Evolutionary conservation across 2,113 vertebrate species (phyloP), one percentile per base, ranked within the genome.

Genomic region (Strix aluco): DNA sequence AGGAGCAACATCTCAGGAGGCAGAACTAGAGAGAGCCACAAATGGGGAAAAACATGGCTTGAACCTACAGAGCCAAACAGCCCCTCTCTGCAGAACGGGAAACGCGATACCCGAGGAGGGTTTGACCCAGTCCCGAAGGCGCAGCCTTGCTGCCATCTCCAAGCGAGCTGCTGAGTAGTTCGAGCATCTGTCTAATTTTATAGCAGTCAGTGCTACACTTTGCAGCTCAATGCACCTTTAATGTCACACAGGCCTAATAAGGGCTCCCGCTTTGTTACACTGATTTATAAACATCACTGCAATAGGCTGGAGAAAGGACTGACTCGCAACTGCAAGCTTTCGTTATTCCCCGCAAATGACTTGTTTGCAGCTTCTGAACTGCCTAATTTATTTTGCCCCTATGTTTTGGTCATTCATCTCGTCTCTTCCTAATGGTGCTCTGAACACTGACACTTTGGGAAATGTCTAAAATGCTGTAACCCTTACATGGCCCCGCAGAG

Each of bases 321-420:
- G 66, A 42, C 61, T 91, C 30, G 0, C 73, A 88, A 88, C 69
- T 22, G 0, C 88, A 67, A 80, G 78, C 82, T 81, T 84, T 80
- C 57, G 9, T 57, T 92, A 59, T 30, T 89, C 91, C 67, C 91
- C 6, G 15, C 67, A 96, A 92, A 97, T 59, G 23, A 88, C 82
- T 87, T 81, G 40, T 93, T 88, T 86, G 89, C 74, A 69, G 80
- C 74, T 80, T 91, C 79, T 86, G 74, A 96, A 86, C 71, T 66
- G 81, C 52, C 94, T 88, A 96, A 96, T 97, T 96, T 93, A 92
- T 96, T 96, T 96, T 91, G 85, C 80, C 94, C 81, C 95, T 93
- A 18, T 5, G 13, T 94, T 95, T 78, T 93, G 90, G 74, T 78
- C 95, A 97, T 97, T 85, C 81, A 95, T 98, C 94, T 97, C 74